phyloP scores from a whole-genome alignment of 2,888 invertebrate genomes.

The Brenthis ino region DNA sequence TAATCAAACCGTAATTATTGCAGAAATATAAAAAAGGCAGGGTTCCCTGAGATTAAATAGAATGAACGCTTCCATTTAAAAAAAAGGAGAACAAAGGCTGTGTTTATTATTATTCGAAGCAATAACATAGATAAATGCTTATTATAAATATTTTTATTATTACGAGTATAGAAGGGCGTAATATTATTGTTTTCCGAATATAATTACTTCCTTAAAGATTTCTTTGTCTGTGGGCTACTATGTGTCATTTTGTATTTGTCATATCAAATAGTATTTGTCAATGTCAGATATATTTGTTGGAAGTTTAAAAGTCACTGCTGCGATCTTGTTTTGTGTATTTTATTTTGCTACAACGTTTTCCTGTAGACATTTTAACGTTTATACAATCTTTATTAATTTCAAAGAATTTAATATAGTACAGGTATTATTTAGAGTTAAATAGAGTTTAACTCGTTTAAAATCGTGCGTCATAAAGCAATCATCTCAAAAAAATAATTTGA shows the following conservation, averaged over 20 bases:
- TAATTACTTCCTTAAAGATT: background rate
- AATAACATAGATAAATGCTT: too few species aligned
- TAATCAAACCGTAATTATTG: too few species aligned
- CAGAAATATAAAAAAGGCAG: too few species aligned
- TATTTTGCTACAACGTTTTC: background rate
- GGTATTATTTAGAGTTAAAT: constrained; percentile 7
- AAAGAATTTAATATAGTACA: background rate
- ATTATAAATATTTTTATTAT: too few species aligned
- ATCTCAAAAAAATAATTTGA: constrained; percentile 31
- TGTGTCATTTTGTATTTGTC: background rate
- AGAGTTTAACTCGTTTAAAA: constrained; percentile 17
- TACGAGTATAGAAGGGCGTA: too few species aligned
- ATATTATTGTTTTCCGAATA: too few species aligned
- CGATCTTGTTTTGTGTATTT: too few species aligned
- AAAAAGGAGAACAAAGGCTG: too few species aligned
- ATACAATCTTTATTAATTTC: background rate
- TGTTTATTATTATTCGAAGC: too few species aligned
- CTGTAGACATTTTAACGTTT: constrained; percentile 5
- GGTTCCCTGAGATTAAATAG: too few species aligned
- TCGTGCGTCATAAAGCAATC: constrained; percentile 26
- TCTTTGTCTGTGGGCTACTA: constrained; percentile 1
- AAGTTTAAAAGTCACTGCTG: constrained; percentile 7
- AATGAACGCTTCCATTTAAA: too few species aligned
- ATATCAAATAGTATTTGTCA: constrained; percentile 6
- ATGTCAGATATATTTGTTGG: constrained; percentile 21